Evolutionary conservation across 1,140 invertebrate species (phyloP), one percentile per base, ranked within the genome.

Genomic region (Drosophila seguyi): DNA sequence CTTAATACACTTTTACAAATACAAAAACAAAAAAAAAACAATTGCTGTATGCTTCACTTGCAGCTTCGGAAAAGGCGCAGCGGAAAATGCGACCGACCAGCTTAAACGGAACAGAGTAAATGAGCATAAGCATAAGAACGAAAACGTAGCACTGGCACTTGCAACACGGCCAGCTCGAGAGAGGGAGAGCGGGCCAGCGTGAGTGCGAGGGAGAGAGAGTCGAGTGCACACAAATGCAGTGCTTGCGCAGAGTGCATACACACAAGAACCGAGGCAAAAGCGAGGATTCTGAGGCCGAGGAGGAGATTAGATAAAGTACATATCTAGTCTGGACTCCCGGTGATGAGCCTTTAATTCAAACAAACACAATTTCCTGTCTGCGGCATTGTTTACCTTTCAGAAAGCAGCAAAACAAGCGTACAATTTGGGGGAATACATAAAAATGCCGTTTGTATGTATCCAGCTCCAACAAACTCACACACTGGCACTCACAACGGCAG

Each of bases 371-470:
- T 69, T 69, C 66, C 66, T 55, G 62, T 69, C 38, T 22, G 47
- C 25, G 31, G 62, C 38, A 42, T 67, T 69, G 66, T 69, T 69
- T 69, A 69, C 66, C 65, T 69, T 69, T 48, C 38, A 45, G 36
- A 39, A 25, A 44, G 36, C 38, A 52, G n/a, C 38, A 65, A 48
- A 68, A 66, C 66, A 66, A 53, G 20, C 36, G 13, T 34, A 38
- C 61, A 10, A 18, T 53, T 69, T 34, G 29, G 34, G 66, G 66
- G 69, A 73, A 73, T 73, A 73, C 69, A 73, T 73, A 73, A 72
- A 73, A 73, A 72, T 73, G 52, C 44, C 44, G 67, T 72, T 73
- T 72, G 67, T 73, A 56, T 73, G 69, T 73, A 73, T 73, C 69
- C 68, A 72, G 29, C 66, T 72, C 66, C 65, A 57, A 56, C 42